Conservation (phyloP, 2,113 vertebrate genomes). For the Caretta caretta region DNA sequence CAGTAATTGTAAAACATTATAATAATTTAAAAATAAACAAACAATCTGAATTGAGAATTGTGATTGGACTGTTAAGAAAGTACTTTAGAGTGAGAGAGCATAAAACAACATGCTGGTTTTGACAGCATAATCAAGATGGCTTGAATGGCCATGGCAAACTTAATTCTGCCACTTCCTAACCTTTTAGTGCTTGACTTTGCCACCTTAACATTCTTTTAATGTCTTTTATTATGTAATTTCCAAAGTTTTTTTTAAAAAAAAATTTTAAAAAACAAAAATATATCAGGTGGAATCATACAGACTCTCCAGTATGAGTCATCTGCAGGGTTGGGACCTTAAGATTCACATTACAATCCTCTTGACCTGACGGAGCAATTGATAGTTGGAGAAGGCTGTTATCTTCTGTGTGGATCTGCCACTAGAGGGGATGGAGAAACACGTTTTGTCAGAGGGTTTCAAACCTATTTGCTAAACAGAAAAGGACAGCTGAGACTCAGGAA, state of each 20-base stretch:
- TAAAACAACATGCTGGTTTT: background rate
- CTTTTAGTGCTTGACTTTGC: background rate
- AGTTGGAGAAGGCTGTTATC: background rate
- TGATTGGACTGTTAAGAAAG: background rate
- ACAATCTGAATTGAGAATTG: background rate
- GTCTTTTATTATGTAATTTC: background rate
- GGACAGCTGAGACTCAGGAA: background rate
- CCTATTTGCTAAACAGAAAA: background rate
- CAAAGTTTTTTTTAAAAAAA: background rate
- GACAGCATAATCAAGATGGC: background rate
- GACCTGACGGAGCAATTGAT: background rate
- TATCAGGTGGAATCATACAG: background rate
- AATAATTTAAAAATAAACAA: background rate
- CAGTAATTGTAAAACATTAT: background rate
- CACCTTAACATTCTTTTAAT: background rate
- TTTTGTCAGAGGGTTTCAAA: background rate
- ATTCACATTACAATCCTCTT: background rate
- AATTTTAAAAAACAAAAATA: background rate
- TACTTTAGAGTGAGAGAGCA: background rate
- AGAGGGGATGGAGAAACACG: background rate
- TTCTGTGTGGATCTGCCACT: background rate
- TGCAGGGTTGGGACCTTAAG: background rate
- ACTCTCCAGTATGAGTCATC: background rate
- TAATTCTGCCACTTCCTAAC: background rate
- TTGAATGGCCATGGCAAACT: background rate